phyloP scores from a whole-genome alignment of 2,888 invertebrate species.

The Mythimna loreyi region DNA sequence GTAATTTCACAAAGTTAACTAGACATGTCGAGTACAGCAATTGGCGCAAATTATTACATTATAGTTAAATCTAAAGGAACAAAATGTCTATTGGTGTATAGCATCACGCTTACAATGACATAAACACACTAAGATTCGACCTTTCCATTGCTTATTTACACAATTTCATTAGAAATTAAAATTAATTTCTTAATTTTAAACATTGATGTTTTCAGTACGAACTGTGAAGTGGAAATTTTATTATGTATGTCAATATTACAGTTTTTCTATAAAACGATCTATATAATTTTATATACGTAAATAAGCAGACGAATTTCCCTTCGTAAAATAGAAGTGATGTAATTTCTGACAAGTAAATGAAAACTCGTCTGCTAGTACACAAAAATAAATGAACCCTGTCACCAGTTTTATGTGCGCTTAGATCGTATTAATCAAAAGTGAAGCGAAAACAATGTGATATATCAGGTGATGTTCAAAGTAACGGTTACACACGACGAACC shows the following conservation, averaged over 20 bases:
- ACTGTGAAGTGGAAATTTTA: slow-evolving; percentile 64
- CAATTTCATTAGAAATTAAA: slow-evolving; percentile 54
- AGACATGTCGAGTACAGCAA: slow-evolving; percentile 41
- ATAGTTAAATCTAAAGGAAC: slow-evolving; percentile 58
- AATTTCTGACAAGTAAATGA: slow-evolving; percentile 73
- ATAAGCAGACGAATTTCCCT: slow-evolving; percentile 80
- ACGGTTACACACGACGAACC: slow-evolving; percentile 46
- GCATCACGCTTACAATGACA: slow-evolving; percentile 50
- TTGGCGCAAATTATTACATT: slow-evolving; percentile 56
- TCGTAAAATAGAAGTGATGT: slow-evolving; percentile 79
- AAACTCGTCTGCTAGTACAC: slow-evolving; percentile 82
- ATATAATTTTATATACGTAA: slow-evolving; percentile 75
- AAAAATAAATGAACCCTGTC: slow-evolving; percentile 89
- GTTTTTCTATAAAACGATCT: slow-evolving; percentile 73
- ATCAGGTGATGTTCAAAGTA: slow-evolving; percentile 55
- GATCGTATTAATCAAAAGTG: slow-evolving; percentile 73
- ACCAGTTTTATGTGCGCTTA: slow-evolving; percentile 88
- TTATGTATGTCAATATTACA: slow-evolving; percentile 66
- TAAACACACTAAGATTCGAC: slow-evolving; percentile 53
- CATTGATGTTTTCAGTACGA: slow-evolving; percentile 69
- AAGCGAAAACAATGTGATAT: slow-evolving; percentile 58
- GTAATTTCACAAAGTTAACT: slow-evolving; percentile 45
- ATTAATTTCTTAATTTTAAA: slow-evolving; percentile 64
- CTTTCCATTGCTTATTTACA: slow-evolving; percentile 64
- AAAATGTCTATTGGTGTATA: slow-evolving; percentile 56